Base-by-base conservation (phyloP, 1,140 invertebrate genomes). In the Microplitis demolitor region DNA sequence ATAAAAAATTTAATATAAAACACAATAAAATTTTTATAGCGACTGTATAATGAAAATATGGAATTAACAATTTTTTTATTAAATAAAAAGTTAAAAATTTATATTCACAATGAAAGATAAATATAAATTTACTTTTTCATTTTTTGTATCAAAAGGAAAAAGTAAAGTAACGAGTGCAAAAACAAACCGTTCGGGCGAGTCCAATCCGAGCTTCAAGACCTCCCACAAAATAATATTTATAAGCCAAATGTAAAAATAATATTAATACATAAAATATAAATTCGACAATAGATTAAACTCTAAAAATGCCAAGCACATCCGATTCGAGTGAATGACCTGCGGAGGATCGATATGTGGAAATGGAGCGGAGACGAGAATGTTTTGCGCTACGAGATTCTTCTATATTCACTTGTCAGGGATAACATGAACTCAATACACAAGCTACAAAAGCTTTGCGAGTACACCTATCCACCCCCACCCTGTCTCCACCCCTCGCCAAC, bases 321-420 rank as follows among this genome's bases (percentile, higher is more conserved):
- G 31, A 60, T 60, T 8, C 37, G 16, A 64, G 62, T 64, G 31
- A 45, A 64, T 64, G 62, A 64, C 62, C 62, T 64, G 11, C 8
- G 16, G 6, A 64, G 31, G 16, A 64, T 64, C 62, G 62, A 64
- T 64, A 64, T 37, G 14, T 64, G 62, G 16, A 64, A 64, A 64
- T 64, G 16, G 62, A 64, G 62, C 62, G 62, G 62, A 39, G 13
- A 5, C 53, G 13, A 14, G 13, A n/a, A 54, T 54, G 53, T 54
- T 54, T 54, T 54, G 53, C 16, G 16, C 16, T 24, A 54, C 9
- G 16, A 54, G 16, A 14, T 54, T 54, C 53, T 54, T 14, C 16
- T 54, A 24, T 54, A 54, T 54, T 54, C 53, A 58, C 56, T 58
- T 58, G 56, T 51, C 24, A 14, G 39, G 39, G 31, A 53, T 66